phyloP scores from a whole-genome alignment of 2,888 invertebrate species.

The Agrochola lychnidis region DNA sequence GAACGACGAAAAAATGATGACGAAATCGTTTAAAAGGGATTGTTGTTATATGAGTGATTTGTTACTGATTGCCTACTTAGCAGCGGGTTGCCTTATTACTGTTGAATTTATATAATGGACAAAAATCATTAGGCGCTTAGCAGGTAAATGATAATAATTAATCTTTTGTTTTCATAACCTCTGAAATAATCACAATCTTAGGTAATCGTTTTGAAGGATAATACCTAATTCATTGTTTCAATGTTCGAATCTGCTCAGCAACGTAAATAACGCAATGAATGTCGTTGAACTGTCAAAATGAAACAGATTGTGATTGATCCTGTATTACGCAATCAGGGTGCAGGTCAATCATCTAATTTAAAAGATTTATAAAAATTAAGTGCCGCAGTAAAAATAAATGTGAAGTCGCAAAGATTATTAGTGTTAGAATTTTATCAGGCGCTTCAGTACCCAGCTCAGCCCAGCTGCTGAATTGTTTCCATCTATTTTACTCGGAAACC shows the following conservation, averaged over 20 bases:
- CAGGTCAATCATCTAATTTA: too few species aligned
- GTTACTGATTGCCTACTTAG: background rate
- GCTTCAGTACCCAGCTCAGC: background rate
- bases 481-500: background rate
- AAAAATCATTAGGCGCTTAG: background rate
- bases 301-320: too few species aligned
- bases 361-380: background rate
- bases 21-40: background rate
- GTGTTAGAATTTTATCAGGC: conserved; percentile 27
- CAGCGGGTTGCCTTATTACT: background rate
- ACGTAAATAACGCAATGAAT: too few species aligned
- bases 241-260: too few species aligned
- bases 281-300: too few species aligned
- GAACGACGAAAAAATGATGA: too few species aligned
- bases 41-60: too few species aligned
- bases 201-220: too few species aligned
- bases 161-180: background rate
- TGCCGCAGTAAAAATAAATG: conserved; percentile 4
- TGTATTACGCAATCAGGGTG: too few species aligned
- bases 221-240: too few species aligned
- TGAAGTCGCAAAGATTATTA: background rate
- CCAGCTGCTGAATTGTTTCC: background rate
- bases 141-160: background rate
- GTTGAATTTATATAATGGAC: background rate
- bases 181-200: too few species aligned